Evolutionary conservation across 2,888 invertebrate species (phyloP), one percentile per base, ranked within the genome.

Genomic region (Oligia fasciuncula): DNA sequence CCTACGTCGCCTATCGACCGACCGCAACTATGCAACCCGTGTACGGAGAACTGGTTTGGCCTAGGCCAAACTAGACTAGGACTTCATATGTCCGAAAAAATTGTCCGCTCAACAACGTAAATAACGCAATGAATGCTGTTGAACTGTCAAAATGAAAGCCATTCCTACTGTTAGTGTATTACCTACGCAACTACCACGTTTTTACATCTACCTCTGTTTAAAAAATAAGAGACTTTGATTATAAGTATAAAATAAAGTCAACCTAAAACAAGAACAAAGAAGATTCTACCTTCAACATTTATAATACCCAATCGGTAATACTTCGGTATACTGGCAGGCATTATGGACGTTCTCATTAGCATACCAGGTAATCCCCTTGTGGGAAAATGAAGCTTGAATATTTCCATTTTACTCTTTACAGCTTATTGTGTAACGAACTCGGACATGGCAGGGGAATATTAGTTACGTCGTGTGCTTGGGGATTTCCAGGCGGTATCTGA

Each of bases 341-440:
- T 85, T 80, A 80, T 80, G 81, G 80, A 85, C 65, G 60, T 29
- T 60, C 69, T 76, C 74, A 69, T 77, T 69, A 84, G 60, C 62
- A 51, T 67, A 57, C 66, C 54, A 66, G 81, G 80, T 85, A 73
- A 85, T 85, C 73, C 83, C 75, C 75, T 71, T 68, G 81, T 67
- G 75, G n/a, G 54, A 19, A 51, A 51, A 81, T 76, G 29, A 73
- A 83, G 75, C 86, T 9, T 46, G 54, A n/a, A 75, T 75, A 81
- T 75, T 85, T 54, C 65, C 51, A 71, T 69, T 83, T 69, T 66
- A 29, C 19, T n/a, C 9, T 4, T 23, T 46, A 54, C n/a, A 73
- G 68, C 68, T 65, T 77, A 66, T 14, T 35, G 43, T 23, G 35
- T 78, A 84, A 71, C 60, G 9, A 63, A 40, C 19, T 69, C 8